Evolutionary conservation across 2,797 vertebrate species (phyloP), one percentile per base, ranked within the genome.

Genomic region (Diceros bicornis): DNA sequence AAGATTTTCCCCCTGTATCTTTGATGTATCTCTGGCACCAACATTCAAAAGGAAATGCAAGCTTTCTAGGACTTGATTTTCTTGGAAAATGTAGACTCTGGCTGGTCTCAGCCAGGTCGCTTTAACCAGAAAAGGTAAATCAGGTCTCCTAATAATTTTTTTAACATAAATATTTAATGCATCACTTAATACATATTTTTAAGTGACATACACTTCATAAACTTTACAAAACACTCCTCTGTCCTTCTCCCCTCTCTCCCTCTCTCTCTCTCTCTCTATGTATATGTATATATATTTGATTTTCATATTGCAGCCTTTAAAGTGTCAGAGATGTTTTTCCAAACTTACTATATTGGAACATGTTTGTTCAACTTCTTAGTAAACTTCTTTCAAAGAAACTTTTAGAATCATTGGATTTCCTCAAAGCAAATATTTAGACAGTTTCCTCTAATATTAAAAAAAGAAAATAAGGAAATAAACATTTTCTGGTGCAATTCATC

Each of bases 11-110:
- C 47, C 1, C 27, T 2, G 3, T 13, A 57, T 57, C n/a, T 93
- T 47, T 81, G 25, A 82, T 50, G 13, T 29, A 37, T 81, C 85
- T 96, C 66, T 83, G 59, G 71, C n/a, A 87, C 57, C 61, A 83
- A 75, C 16, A 81, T 68, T 94, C 81, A 90, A 95, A 94, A 79
- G 44, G 89, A 95, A 95, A 95, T 13, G n/a, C 41, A 77, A 74
- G 10, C 16, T 34, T 91, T 82, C 62, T 59, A 93, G 77, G 79
- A 77, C 23, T 69, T 37, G 0, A 32, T 91, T 93, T 93, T 94
- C 77, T 82, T 79, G 61, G 34, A 95, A 85, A 96, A 96, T 17
- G 14, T 50, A 64, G 37, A 88, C 78, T 74, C 32, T 85, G 83
- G 55, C 41, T 34, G 59, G 69, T 20, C 41, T 93, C 47, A 32